Evolutionary conservation across 2,113 vertebrate species (phyloP).

Genomic region (Sula dactylatra): DNA sequence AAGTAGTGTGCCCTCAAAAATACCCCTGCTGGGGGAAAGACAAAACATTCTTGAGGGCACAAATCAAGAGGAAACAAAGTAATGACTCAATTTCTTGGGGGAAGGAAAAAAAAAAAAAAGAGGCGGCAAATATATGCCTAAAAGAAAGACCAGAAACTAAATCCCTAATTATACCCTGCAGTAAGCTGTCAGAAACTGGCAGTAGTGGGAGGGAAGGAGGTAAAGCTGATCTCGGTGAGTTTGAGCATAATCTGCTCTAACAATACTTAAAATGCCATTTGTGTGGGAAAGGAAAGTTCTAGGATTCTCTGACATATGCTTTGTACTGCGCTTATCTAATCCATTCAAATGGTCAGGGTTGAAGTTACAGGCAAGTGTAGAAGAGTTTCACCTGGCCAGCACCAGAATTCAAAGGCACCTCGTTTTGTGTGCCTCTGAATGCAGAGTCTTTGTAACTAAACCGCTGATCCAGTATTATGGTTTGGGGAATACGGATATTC

Average conservation of each 20-base stretch:
- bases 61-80: not conserved
- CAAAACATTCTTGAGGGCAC: slow-evolving; percentile 13
- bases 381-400: not conserved
- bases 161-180: slow-evolving; percentile 63
- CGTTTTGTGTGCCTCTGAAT: fast-evolving
- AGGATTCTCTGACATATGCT: not conserved
- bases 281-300: slow-evolving; percentile 32
- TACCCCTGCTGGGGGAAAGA: not conserved
- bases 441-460: not conserved
- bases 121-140: not conserved
- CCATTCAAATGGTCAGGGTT: not conserved
- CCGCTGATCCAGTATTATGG: not conserved
- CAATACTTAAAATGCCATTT: slow-evolving; percentile 39
- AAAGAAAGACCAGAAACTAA: slow-evolving; percentile 42
- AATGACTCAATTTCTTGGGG: not conserved
- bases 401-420: not conserved
- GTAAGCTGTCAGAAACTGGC: slow-evolving; percentile 62
- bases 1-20: not conserved
- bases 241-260: slow-evolving; percentile 31
- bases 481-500: not conserved
- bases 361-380: not conserved
- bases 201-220: slow-evolving; percentile 53
- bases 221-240: slow-evolving; percentile 33
- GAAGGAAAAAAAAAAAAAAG: not conserved
- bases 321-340: not conserved